These are phyloP conservation scores for Eulemur mongoz DNA, from an alignment of 2,797 vertebrate genomes.

Conservation along the genomic window DNA sequence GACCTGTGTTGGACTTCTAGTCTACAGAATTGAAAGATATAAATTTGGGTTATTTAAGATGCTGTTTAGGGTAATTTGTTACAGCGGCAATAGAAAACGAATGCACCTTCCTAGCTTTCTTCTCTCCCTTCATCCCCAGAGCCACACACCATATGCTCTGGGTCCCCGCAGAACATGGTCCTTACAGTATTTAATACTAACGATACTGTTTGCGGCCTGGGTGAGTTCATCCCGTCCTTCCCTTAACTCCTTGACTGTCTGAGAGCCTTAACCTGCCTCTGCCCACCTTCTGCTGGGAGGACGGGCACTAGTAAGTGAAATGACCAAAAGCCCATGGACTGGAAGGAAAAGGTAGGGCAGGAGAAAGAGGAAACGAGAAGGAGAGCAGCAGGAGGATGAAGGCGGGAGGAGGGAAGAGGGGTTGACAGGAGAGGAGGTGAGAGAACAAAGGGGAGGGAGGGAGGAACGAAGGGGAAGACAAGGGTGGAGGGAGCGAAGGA, in stretches of 20 bases:
- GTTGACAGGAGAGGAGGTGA: neutral
- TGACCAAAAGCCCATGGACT: neutral
- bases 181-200: neutral
- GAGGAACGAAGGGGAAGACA: neutral
- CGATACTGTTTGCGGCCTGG: neutral
- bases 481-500: neutral
- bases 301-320: neutral
- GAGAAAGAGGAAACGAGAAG: neutral
- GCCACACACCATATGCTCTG: neutral
- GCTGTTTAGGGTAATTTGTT: neutral
- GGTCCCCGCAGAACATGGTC: neutral
- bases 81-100: neutral
- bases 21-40: neutral
- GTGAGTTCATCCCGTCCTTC: neutral
- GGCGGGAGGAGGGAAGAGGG: neutral
- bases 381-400: neutral
- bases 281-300: neutral
- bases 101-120: neutral
- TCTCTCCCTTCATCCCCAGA: neutral
- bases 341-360: neutral
- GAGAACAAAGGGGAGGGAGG: neutral
- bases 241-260: neutral
- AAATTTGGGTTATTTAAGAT: neutral
- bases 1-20: neutral
- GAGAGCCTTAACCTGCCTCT: neutral